These are phyloP conservation scores for Lepus oiostolus DNA, from an alignment of 2,797 vertebrate species.

Conservation along the genomic window DNA sequence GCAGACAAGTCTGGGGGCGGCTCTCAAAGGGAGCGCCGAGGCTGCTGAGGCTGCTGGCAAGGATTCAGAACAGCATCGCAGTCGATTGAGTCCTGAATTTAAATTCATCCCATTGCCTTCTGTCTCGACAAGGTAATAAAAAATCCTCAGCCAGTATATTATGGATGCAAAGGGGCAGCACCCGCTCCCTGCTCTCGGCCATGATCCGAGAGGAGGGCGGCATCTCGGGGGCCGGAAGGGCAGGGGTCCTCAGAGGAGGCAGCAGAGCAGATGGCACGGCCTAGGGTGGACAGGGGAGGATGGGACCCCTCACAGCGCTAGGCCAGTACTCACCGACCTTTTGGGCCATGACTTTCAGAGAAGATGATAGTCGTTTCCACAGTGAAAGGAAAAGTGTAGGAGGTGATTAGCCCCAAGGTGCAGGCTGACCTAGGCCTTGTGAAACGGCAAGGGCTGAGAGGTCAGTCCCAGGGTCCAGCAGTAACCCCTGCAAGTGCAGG, in stretches of 20 bases:
- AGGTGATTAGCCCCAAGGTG: not conserved
- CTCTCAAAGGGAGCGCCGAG: constrained; percentile 7
- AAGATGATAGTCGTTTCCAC: constrained; percentile 11
- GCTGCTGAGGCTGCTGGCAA: not conserved
- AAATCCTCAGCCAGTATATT: constrained; percentile 84
- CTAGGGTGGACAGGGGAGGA: not conserved
- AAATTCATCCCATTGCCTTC: constrained; percentile 88
- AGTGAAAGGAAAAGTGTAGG: not conserved
- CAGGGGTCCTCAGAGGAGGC: not conserved
- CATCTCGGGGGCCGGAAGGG: not conserved
- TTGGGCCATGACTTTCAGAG: not conserved
- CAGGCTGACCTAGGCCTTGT: not conserved
- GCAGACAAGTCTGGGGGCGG: not conserved
- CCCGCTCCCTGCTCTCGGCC: constrained; percentile 49
- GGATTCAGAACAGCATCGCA: constrained; percentile 69
- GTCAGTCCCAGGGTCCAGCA: not conserved
- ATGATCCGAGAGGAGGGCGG: not conserved
- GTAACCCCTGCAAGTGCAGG: not conserved
- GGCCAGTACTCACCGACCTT: not conserved
- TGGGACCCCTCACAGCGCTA: not conserved
- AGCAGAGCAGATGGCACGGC: not conserved
- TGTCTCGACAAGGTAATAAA: constrained; percentile 87
- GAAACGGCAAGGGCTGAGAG: not conserved
- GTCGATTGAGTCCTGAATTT: constrained; percentile 82
- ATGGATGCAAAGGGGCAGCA: constrained; percentile 85